Evolutionary conservation across 2,797 vertebrate species (phyloP).

Genomic region (Leucoraja ocellata): DNA sequence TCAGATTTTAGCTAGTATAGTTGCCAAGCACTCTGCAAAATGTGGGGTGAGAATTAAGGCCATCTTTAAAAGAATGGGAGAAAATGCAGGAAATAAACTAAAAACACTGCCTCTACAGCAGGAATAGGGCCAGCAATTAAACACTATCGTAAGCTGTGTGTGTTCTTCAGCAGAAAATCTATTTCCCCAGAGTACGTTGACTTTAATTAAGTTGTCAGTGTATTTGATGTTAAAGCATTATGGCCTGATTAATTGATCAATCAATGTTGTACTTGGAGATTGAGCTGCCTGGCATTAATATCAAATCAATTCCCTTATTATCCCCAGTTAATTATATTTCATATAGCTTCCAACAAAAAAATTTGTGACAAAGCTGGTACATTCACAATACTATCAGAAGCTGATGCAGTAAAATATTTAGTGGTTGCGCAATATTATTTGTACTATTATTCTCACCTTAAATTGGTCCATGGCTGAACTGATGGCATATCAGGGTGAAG

Average conservation of each 20-base stretch:
- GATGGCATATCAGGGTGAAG: background rate
- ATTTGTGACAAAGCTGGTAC: background rate
- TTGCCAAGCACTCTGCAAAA: background rate
- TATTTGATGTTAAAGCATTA: background rate
- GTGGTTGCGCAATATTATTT: background rate
- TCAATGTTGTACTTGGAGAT: background rate
- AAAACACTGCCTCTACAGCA: background rate
- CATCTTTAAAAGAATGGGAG: background rate
- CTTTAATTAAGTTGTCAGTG: conserved; percentile 26
- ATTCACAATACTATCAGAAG: background rate
- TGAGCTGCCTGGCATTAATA: background rate
- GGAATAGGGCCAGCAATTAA: background rate
- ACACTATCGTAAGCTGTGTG: background rate
- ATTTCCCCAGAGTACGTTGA: background rate
- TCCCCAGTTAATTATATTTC: conserved; percentile 1
- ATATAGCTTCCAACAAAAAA: background rate
- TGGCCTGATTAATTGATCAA: background rate
- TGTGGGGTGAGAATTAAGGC: background rate
- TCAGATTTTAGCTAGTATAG: background rate
- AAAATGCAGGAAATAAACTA: background rate
- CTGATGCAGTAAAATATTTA: background rate
- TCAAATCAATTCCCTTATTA: background rate
- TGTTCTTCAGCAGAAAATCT: background rate
- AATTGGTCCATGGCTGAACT: too few species aligned
- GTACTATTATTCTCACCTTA: background rate